Evolutionary conservation across 2,888 invertebrate genomes (phyloP).

Genomic region (Tetranychus truncatus): DNA sequence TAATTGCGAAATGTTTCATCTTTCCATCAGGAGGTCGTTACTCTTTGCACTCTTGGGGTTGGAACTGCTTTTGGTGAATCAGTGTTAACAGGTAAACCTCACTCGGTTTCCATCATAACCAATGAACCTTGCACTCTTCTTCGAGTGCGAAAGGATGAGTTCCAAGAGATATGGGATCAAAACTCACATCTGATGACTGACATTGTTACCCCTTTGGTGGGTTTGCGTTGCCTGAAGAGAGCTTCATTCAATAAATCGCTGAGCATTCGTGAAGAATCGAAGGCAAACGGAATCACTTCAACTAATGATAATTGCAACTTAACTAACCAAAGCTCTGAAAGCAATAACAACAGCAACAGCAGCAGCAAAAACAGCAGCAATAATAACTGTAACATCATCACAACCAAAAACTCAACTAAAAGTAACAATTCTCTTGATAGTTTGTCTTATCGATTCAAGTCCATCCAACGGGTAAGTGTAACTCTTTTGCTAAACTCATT

Average conservation of each 20-base stretch:
- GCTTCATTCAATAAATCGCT: background rate
- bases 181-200: constrained; percentile 58
- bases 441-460: background rate
- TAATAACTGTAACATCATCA: background rate
- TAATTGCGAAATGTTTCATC: background rate
- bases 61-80: constrained; percentile 60
- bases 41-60: constrained; percentile 48
- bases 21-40: constrained; percentile 42
- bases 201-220: constrained; percentile 35
- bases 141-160: constrained; percentile 54
- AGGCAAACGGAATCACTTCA: background rate
- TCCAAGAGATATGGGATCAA: constrained; percentile 44
- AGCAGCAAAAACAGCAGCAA: background rate
- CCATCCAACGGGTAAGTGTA: background rate
- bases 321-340: background rate
- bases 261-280: background rate
- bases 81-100: constrained; percentile 49
- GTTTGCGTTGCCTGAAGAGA: background rate
- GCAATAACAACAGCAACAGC: background rate
- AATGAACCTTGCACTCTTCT: constrained; percentile 54
- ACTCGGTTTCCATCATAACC: constrained; percentile 52
- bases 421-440: background rate
- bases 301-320: background rate
- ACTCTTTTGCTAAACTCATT: background rate
- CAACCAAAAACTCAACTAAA: background rate